Conservation (phyloP, 2,888 invertebrate genomes). For the Conchocele bisecta region DNA sequence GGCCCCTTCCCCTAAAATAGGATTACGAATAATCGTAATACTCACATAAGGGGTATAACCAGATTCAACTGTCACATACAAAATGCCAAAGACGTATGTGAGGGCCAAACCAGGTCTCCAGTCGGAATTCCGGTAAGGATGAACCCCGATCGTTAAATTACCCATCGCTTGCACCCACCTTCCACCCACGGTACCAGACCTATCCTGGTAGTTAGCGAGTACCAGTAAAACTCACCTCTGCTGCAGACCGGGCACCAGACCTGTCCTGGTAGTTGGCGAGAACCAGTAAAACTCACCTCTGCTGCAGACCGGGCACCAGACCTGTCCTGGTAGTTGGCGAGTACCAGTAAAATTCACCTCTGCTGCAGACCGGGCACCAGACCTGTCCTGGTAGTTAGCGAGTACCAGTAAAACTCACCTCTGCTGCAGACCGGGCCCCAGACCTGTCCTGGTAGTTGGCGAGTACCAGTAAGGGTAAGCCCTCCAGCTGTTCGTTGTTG, state of each 20-base stretch:
- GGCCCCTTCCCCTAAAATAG: no score
- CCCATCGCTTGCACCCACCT: no score
- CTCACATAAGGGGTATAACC: no score
- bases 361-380: conserved; percentile 67
- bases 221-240: conserved; percentile 65
- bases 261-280: conserved; percentile 74
- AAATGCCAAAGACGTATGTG: no score
- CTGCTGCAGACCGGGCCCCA: conserved; percentile 67
- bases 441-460: conserved; percentile 76
- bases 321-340: conserved; percentile 77
- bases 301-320: conserved; percentile 67
- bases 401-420: conserved; percentile 76
- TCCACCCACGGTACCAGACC: neutral
- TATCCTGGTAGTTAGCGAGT: neutral
- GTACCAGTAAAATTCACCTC: conserved; percentile 76
- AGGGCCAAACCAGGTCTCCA: no score
- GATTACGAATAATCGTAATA: no score
- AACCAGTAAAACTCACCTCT: conserved; percentile 66
- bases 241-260: conserved; percentile 65
- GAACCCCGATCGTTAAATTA: no score
- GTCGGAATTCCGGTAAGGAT: no score
- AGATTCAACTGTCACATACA: no score
- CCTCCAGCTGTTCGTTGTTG: conserved; percentile 67
- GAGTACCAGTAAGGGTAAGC: conserved; percentile 76
- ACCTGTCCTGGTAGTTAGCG: conserved; percentile 76